Percentiles rank a stretch among this genome's conserved stretches.
Conservation (phyloP, 2,797 vertebrate genomes). For the Alca torda region DNA sequence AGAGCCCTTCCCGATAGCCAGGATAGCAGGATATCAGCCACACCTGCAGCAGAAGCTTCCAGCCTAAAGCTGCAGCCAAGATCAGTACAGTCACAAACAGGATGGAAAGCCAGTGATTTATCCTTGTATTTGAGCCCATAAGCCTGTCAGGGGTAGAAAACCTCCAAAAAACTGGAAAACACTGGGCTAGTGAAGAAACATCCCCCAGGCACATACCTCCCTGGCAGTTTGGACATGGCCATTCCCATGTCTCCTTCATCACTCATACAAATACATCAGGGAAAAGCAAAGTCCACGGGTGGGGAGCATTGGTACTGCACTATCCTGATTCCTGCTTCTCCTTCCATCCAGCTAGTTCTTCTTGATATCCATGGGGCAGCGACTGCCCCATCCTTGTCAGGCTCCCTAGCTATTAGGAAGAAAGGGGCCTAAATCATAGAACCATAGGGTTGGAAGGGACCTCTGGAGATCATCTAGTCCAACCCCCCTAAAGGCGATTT, state of each 20-base stretch:
- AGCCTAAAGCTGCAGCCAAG: background rate
- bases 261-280: background rate
- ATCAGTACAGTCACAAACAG: background rate
- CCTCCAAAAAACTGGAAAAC: background rate
- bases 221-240: background rate
- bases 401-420: background rate
- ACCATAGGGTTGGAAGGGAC: too few species aligned
- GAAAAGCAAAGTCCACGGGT: fast-evolving
- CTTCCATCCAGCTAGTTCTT: background rate
- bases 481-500: background rate
- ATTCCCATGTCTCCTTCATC: background rate
- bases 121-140: background rate
- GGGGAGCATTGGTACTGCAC: background rate
- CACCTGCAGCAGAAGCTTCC: background rate
- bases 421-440: background rate
- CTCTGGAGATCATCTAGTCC: too few species aligned
- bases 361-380: background rate
- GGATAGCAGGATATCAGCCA: background rate
- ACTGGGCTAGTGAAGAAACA: background rate
- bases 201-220: background rate
- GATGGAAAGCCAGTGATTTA: background rate
- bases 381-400: background rate
- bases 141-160: background rate
- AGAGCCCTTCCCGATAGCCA: background rate
- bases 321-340: background rate